Evolutionary conservation across 2,888 invertebrate species (phyloP).

Genomic region (Rhamnusium bicolor): DNA sequence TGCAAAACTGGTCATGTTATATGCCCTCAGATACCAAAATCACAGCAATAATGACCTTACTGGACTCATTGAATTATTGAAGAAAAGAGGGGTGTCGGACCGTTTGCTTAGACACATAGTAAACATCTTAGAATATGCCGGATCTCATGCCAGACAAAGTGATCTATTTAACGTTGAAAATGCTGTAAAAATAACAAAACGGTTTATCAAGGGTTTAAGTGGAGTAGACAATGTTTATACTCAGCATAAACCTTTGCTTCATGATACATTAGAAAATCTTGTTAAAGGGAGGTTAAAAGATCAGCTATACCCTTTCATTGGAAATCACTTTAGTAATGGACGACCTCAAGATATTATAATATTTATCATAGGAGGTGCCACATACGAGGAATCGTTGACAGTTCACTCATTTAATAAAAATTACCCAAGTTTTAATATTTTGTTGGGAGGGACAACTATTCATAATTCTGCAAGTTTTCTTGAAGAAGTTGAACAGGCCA

Average conservation of each 20-base stretch:
- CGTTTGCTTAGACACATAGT: constrained; percentile 75
- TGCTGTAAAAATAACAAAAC: constrained; percentile 92
- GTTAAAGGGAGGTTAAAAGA: constrained; percentile 93
- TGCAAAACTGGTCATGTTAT: constrained; percentile 90
- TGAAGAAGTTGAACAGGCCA: constrained; percentile 82
- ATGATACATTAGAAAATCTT: constrained; percentile 91
- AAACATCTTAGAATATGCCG: constrained; percentile 87
- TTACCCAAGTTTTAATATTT: constrained; percentile 82
- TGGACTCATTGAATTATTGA: constrained; percentile 82
- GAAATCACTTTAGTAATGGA: constrained; percentile 75
- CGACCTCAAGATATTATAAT: constrained; percentile 95
- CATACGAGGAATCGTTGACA: constrained; percentile 94
- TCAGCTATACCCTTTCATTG: constrained; percentile 87
- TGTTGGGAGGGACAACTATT: constrained; percentile 93
- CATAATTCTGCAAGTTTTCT: constrained; percentile 90
- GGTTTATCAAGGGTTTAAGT: constrained; percentile 89
- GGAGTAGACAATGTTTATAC: constrained; percentile 99
- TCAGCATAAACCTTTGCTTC: constrained; percentile 95
- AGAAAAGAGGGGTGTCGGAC: constrained; percentile 81
- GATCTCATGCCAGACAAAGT: constrained; percentile 84
- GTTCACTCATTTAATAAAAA: constrained; percentile 86
- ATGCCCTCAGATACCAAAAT: constrained; percentile 94
- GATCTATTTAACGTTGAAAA: constrained; percentile 89
- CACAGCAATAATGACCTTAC: constrained; percentile 88
- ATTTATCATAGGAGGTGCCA: constrained; percentile 96